Conservation (phyloP, 2,113 vertebrate genomes). For the Myodes glareolus region DNA sequence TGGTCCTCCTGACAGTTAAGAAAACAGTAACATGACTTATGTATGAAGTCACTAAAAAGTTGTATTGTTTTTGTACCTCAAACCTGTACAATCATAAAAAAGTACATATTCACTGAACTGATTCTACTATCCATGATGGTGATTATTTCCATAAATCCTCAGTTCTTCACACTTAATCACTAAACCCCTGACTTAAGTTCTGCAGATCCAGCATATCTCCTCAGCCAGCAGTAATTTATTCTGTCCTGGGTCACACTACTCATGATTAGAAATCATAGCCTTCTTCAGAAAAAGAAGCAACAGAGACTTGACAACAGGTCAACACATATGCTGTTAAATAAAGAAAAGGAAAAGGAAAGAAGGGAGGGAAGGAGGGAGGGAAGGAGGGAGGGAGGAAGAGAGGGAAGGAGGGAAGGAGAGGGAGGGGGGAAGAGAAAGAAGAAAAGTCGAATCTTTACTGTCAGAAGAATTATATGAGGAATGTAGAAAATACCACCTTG, state of each 20-base stretch:
- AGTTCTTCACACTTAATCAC: neutral
- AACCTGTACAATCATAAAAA: slow-evolving; percentile 25
- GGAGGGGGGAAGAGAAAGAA: too few species aligned
- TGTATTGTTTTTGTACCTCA: neutral
- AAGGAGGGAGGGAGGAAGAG: rapidly evolving
- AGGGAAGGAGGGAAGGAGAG: neutral
- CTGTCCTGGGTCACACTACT: neutral
- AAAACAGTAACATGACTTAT: neutral
- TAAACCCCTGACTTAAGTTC: neutral
- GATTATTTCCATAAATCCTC: neutral
- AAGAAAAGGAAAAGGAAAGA: neutral
- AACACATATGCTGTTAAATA: neutral
- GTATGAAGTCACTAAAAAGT: slow-evolving; percentile 33
- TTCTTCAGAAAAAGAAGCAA: slow-evolving; percentile 16
- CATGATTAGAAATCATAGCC: neutral
- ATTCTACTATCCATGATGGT: neutral
- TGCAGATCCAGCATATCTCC: neutral
- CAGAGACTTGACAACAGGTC: neutral
- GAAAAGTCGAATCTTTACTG: neutral
- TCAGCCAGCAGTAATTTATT: neutral
- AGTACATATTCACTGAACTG: neutral
- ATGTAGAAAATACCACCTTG: neutral
- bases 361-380: too few species aligned
- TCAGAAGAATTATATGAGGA: neutral
- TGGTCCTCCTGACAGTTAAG: neutral